A percentile compares a stretch with the other conserved stretches of the same genome.
Evolutionary conservation across 2,797 vertebrate genomes (phyloP).

Genomic region (Tinamus major): DNA sequence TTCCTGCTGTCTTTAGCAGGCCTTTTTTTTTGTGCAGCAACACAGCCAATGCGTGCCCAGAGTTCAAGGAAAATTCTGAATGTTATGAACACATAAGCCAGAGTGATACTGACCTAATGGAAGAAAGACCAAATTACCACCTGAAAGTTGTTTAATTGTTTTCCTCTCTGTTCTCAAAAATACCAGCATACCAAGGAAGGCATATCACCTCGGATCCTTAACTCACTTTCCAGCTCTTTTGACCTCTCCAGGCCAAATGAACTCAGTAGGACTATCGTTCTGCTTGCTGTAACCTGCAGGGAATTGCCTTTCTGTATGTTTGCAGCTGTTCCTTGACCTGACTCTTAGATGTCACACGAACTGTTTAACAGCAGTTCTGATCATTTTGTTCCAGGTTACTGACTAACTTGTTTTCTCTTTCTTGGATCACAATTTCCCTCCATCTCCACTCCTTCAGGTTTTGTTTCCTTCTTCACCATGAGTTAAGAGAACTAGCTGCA

Average conservation of each 20-base stretch:
- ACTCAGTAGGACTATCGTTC: neutral
- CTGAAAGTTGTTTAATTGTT: neutral
- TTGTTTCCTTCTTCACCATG: neutral
- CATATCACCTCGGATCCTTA: neutral
- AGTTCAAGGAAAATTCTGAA: constrained; percentile 15
- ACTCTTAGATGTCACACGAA: neutral
- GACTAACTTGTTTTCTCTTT: neutral
- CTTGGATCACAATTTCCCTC: neutral
- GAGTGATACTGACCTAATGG: neutral
- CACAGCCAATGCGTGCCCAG: neutral
- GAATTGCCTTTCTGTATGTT: neutral
- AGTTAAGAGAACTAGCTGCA: neutral
- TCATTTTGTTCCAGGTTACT: neutral
- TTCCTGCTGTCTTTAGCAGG: constrained; percentile 3
- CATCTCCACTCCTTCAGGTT: neutral
- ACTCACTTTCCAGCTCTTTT: neutral
- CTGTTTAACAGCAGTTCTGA: neutral
- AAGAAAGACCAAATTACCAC: neutral
- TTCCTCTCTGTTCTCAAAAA: neutral
- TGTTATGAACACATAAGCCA: neutral
- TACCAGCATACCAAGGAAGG: neutral
- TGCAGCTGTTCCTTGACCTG: neutral
- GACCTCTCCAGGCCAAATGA: neutral
- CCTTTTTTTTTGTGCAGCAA: neutral
- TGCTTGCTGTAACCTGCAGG: neutral